Percentiles rank a stretch among this genome's conserved stretches.
Evolutionary conservation across 1,140 invertebrate genomes (phyloP).

Genomic region (Hirudo medicinalis): DNA sequence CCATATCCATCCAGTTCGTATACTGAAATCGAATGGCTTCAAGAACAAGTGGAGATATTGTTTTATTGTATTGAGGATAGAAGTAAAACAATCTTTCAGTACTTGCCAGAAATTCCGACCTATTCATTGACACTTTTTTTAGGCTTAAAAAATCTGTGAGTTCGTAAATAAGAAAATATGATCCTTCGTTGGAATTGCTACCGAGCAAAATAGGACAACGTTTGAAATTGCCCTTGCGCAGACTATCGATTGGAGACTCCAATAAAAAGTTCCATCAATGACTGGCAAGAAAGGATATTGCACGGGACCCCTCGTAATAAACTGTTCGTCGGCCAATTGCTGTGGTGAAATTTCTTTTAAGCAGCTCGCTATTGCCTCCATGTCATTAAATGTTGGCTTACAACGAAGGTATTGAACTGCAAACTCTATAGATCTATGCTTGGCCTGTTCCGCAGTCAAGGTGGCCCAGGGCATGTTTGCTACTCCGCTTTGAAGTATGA

Average conservation of each 20-base stretch:
- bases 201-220: conserved; percentile 14
- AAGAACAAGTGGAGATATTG: conserved; percentile 60
- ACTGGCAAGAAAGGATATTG: conserved; percentile 17
- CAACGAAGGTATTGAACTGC: conserved; percentile 66
- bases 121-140: conserved; percentile 43
- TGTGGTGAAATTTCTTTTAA: conserved; percentile 55
- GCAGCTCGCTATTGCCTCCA: conserved; percentile 63
- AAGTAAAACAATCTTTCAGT: conserved; percentile 26
- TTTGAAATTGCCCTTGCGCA: conserved; percentile 15
- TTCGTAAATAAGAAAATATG: conserved; percentile 86
- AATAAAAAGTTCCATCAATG: conserved; percentile 15
- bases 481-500: conserved; percentile 48
- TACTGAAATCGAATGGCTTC: conserved; percentile 82
- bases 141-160: conserved; percentile 24
- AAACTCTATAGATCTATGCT: conserved; percentile 59
- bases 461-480: conserved; percentile 78
- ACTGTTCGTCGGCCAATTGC: conserved; percentile 67
- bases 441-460: conserved; percentile 66
- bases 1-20: conserved; percentile 74
- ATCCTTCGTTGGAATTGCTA: conserved; percentile 15
- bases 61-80: conserved; percentile 33
- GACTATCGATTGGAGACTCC: conserved; percentile 14
- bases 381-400: conserved; percentile 44
- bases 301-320: conserved; percentile 59
- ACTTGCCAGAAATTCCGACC: conserved; percentile 55